Base-by-base conservation (phyloP, 2,888 invertebrate genomes). In the Drosophila tanythrix region DNA sequence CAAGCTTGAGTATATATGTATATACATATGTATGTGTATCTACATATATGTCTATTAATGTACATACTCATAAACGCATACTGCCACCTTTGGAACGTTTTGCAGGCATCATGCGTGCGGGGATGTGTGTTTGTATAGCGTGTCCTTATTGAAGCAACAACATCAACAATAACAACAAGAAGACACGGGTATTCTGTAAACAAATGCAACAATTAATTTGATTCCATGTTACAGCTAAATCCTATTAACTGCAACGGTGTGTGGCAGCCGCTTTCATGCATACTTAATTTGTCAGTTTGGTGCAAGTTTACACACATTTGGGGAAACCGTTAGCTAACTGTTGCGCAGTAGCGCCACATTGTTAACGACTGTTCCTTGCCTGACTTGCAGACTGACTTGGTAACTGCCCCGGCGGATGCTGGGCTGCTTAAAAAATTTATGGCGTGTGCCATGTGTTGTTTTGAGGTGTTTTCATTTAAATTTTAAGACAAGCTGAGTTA, bases 191-290 rank as follows among this genome's bases (percentile, higher is more conserved):
- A 71, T 81, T 83, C 73, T 79, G 79, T 82, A 80, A 82, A 76
- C 74, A 90, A 88, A 90, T 82, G 72, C 78, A 83, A 88, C 88
- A 90, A 90, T 88, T 88, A 88, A 88, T 86, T 88, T 81, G 80
- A 83, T 90, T 79, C 67, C 82, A 75, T 72, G 76, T 74, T 78
- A 48, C 72, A 79, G 77, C 67, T 69, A 76, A 86, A 90, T 90
- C 80, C 87, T 80, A 74, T 87, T 88, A 83, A 79, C 81, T 81
- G 74, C 75, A 84, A 67, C 70, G 65, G 51, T 64, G 60, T 70
- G 60, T 61, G 52, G 52, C 69, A 62, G 65, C 63, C 63, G 70
- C 67, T 72, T 77, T 79, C 89, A 84, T 89, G 88, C 84, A 87
- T 89, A 82, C 89, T 83, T 83, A 83, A 84, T 83, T 81, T 89